Percentiles rank a stretch among this genome's conserved stretches.
Conservation (phyloP, 2,113 vertebrate genomes). For the Paratilapia polleni region DNA sequence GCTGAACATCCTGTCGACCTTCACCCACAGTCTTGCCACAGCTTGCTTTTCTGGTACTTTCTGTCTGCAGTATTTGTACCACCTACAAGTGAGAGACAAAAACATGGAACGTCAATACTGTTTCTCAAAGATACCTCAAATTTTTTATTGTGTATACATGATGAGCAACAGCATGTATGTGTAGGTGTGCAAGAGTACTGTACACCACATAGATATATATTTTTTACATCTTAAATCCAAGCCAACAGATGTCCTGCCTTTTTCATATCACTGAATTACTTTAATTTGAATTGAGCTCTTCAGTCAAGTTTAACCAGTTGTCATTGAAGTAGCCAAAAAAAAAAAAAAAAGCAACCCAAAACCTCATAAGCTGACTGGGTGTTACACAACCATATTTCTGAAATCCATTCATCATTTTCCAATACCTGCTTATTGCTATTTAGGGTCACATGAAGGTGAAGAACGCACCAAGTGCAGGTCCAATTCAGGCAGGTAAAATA, state of each 20-base stretch:
- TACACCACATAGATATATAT: neutral
- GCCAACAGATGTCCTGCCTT: neutral
- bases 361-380: neutral
- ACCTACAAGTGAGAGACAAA: slow-evolving; percentile 36
- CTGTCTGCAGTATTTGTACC: slow-evolving; percentile 5
- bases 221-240: slow-evolving; percentile 1
- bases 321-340: neutral
- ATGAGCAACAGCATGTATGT: neutral
- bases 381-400: neutral
- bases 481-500: neutral
- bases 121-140: neutral
- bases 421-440: neutral
- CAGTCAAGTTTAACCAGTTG: neutral
- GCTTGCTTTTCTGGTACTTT: slow-evolving; percentile 26
- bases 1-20: slow-evolving; percentile 57
- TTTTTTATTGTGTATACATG: neutral
- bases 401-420: neutral
- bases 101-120: neutral
- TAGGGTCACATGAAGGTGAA: neutral
- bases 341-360: fast-evolving
- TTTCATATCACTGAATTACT: neutral
- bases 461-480: neutral
- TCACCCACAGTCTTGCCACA: slow-evolving; percentile 3
- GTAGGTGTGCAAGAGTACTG: neutral
- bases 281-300: neutral